Base-by-base conservation (phyloP, 2,797 vertebrate species). In the Orientallactaga sibirica region DNA sequence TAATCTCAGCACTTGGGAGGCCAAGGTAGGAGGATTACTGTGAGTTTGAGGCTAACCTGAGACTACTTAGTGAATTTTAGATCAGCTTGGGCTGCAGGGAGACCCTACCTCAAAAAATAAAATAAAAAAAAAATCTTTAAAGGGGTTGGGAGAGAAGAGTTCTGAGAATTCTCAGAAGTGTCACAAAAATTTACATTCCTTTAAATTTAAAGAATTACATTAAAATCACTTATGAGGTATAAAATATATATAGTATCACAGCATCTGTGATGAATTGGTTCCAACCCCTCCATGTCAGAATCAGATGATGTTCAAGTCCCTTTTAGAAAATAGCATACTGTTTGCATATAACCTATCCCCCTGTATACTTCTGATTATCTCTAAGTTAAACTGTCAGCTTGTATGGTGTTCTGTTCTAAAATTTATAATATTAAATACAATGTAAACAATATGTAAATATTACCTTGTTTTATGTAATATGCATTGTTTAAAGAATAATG, bases 211-310 rank as follows among this genome's bases (percentile, higher is more conserved):
- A 87, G 2, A 76, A 75, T 29, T 79, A 5, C 41, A 86, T 74
- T 95, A 90, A 83, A 90, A 76, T 84, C 20, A 73, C 3, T 84
- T 75, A 90, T 68, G 88, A 85, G 33, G 7, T 71, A 74, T 27
- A 79, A 25, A 80, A 76, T 24, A 58, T 15, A 25, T 48, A 48
- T 7, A 9, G n/a, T 15, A 24, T 61, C 16, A 58, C 24, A 41
- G n/a, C 66, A 29, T 67, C 41, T 29, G 41, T 67, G 62, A 25
- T 9, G n/a, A 24, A 73, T 73, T 84, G n/a, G 12, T 62, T 74
- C 37, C 37, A 29, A n/a, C 55, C 55, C 52, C 29, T 43, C 27
- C 19, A 20, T 7, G 12, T 79, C 55, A 15, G 0, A 62, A 62
- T 37, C 58, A 64, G 74, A 33, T 19, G 27, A 87, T 43, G 7